phyloP scores from a whole-genome alignment of 2,113 vertebrate genomes.

The Albula goreensis region DNA sequence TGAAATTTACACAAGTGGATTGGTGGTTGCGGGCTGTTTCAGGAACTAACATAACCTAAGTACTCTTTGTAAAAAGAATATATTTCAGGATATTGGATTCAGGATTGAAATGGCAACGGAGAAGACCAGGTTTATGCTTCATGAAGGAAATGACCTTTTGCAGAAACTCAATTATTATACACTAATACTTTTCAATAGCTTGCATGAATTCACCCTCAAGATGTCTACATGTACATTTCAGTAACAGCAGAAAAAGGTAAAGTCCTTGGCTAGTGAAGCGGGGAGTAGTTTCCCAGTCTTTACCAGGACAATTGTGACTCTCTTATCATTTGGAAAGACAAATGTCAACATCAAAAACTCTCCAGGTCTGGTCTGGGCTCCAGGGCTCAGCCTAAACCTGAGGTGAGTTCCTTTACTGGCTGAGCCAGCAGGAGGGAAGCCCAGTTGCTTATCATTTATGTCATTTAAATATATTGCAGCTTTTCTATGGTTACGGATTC shows the following conservation, averaged over 20 bases:
- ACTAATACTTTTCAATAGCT: background rate
- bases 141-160: background rate
- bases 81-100: background rate
- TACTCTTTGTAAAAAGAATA: background rate
- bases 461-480: background rate
- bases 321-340: no score
- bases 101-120: background rate
- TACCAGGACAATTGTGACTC: no score
- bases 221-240: background rate
- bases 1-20: no score
- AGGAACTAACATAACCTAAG: background rate
- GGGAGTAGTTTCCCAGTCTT: no score
- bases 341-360: no score
- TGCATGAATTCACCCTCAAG: constrained; percentile 5
- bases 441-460: background rate
- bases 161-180: background rate
- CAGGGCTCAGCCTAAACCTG: no score
- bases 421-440: no score
- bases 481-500: no score
- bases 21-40: background rate
- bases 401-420: no score
- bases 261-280: no score
- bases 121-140: background rate
- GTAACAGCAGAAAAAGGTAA: no score
- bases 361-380: background rate